Percentiles rank a stretch among this genome's conserved stretches.
phyloP scores from a whole-genome alignment of 2,797 vertebrate species.

The Borostomias antarcticus region DNA sequence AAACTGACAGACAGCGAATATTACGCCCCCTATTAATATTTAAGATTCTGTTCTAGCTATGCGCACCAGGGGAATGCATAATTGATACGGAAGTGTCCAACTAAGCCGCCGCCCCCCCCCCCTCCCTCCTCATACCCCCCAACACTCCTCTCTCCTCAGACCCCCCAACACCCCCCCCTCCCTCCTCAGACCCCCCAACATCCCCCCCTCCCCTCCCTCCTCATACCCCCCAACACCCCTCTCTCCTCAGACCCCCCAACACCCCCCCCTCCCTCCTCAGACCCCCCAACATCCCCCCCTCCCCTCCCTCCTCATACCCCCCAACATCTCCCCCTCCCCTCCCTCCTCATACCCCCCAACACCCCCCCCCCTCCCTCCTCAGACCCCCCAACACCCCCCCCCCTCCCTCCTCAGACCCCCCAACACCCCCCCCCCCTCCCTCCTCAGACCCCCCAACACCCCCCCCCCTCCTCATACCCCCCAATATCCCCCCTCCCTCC shows the following conservation, averaged over 20 bases:
- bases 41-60: constrained; percentile 42
- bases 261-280: not conserved
- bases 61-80: constrained; percentile 49
- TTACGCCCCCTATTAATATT: constrained; percentile 64
- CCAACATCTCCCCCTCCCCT: not conserved
- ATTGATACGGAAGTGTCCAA: constrained; percentile 60
- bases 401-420: not conserved
- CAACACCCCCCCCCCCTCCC: not conserved
- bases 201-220: not conserved
- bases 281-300: not conserved
- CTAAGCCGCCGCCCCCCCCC: constrained; percentile 14
- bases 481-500: not conserved
- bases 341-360: not conserved
- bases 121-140: constrained; percentile 7
- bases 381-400: not conserved
- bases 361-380: not conserved
- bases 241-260: not conserved
- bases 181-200: too few relatives aligned
- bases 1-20: constrained; percentile 41
- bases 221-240: not conserved
- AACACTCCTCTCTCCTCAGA: not conserved
- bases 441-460: not conserved
- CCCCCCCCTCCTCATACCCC: not conserved
- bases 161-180: not conserved
- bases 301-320: not conserved